Conservation (phyloP, 1,140 invertebrate species). For the Pinna nobilis region DNA sequence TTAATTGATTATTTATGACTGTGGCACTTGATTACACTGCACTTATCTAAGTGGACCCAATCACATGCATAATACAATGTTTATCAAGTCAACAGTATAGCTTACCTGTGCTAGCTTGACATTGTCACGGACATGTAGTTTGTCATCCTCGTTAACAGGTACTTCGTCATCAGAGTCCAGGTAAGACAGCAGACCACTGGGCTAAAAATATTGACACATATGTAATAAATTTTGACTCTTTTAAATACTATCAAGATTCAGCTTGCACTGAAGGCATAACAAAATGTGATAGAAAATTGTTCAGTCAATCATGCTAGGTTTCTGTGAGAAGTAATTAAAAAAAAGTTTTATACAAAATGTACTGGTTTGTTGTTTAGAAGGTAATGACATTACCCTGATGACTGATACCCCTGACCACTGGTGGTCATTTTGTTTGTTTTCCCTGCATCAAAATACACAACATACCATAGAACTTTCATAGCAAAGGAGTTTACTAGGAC, state of each 20-base stretch:
- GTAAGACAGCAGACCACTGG: slow-evolving; percentile 90
- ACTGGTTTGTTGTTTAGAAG: too few relatives aligned
- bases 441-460: too few relatives aligned
- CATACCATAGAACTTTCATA: too few relatives aligned
- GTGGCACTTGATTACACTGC: too few relatives aligned
- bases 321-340: too few relatives aligned
- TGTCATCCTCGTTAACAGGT: slow-evolving; percentile 85
- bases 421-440: too few relatives aligned
- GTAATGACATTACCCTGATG: too few relatives aligned
- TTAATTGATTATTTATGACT: too few relatives aligned
- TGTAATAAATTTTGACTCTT: not conserved
- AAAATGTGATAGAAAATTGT: not conserved
- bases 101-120: slow-evolving; percentile 94
- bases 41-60: too few relatives aligned
- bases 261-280: not conserved
- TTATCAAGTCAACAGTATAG: slow-evolving; percentile 24
- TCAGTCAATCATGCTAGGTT: too few relatives aligned
- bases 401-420: too few relatives aligned
- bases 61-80: not conserved
- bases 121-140: slow-evolving; percentile 92
- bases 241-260: not conserved
- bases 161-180: slow-evolving; percentile 92
- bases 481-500: not conserved
- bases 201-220: slow-evolving; percentile 68
- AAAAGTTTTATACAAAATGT: too few relatives aligned